These are phyloP conservation scores for Apotomis betuletana DNA, from an alignment of 2,888 invertebrate genomes.

Conservation along the genomic window DNA sequence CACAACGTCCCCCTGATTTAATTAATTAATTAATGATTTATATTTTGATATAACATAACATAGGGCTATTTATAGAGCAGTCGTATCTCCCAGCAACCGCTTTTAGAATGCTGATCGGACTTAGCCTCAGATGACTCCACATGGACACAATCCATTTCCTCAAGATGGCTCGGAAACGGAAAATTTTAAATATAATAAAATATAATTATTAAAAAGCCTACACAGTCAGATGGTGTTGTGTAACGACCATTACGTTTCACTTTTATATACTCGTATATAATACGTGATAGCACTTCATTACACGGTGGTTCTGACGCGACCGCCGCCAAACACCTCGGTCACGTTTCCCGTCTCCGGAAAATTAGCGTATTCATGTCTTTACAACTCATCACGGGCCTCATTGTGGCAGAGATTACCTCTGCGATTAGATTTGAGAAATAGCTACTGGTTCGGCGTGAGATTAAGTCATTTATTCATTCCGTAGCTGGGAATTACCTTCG, in stretches of 20 bases:
- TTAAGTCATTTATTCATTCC: conserved; percentile 59
- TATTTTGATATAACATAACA: no score
- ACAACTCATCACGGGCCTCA: conserved; percentile 64
- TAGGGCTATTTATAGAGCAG: no score
- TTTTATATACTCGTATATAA: conserved; percentile 19
- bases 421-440: conserved; percentile 53
- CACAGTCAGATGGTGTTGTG: conserved; percentile 16
- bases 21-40: no score
- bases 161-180: background rate
- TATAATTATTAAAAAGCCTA: conserved; percentile 3
- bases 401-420: conserved; percentile 69
- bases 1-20: no score
- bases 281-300: conserved; percentile 41
- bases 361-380: conserved; percentile 62
- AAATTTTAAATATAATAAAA: no score
- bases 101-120: no score
- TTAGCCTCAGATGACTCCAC: no score
- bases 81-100: no score
- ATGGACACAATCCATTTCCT: no score
- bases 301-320: conserved; percentile 58
- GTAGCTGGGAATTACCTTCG: conserved; percentile 42
- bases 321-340: conserved; percentile 63
- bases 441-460: conserved; percentile 53
- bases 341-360: conserved; percentile 62
- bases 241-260: conserved; percentile 28